Evolutionary conservation across 1,140 invertebrate genomes (phyloP).

Genomic region (Drosophila auraria): DNA sequence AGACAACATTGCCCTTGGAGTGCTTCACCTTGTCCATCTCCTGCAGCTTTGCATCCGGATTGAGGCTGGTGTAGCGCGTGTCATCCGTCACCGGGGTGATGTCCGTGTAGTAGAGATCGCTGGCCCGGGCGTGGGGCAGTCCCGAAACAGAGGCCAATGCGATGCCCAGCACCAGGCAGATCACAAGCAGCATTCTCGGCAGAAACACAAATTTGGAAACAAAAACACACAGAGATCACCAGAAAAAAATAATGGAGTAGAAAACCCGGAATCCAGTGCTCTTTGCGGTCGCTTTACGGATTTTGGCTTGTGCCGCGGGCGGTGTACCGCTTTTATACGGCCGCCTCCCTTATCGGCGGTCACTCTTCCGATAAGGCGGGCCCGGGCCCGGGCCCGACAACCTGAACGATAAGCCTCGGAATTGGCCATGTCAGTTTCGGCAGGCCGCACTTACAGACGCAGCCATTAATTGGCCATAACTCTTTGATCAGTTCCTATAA

Average conservation of each 20-base stretch:
- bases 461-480: slow-evolving; percentile 62
- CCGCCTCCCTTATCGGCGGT: slow-evolving; percentile 62
- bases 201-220: too few relatives aligned
- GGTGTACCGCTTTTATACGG: slow-evolving; percentile 54
- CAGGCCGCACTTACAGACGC: slow-evolving; percentile 1
- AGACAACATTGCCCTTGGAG: slow-evolving; percentile 74
- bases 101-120: slow-evolving; percentile 62
- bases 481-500: slow-evolving; percentile 60
- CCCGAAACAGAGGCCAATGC: neutral
- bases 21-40: slow-evolving; percentile 67
- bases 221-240: neutral
- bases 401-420: slow-evolving; percentile 71
- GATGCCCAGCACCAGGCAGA: slow-evolving; percentile 4
- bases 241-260: slow-evolving; percentile 5
- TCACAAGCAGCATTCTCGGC: neutral
- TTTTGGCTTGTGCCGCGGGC: slow-evolving; percentile 37
- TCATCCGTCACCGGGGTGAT: slow-evolving; percentile 69
- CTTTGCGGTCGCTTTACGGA: slow-evolving; percentile 19
- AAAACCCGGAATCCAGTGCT: slow-evolving; percentile 10
- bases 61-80: slow-evolving; percentile 32
- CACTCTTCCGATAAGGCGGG: slow-evolving; percentile 63
- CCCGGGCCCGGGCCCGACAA: slow-evolving; percentile 57
- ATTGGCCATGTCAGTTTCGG: slow-evolving; percentile 46
- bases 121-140: slow-evolving; percentile 40
- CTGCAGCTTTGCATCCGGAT: slow-evolving; percentile 50